A percentile compares a stretch with the other conserved stretches of the same genome.
phyloP scores from a whole-genome alignment of 2,113 vertebrate species.

The cattle (Bos taurus) region ARS-UCD2.0 NC_037332.1:114728001-114728500 shows the following conservation, averaged over 20 bases:
- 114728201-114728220: fast-evolving
- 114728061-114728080: neutral
- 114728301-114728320: fast-evolving
- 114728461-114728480: neutral
- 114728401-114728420: neutral
- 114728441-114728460: fast-evolving
- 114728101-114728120: neutral
- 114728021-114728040: neutral
- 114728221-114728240: fast-evolving
- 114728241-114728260: fast-evolving
- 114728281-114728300: neutral
- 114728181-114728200: neutral
- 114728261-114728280: fast-evolving
- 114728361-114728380: fast-evolving
- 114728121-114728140: fast-evolving
- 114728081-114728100: fast-evolving
- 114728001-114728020: neutral
- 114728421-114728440: neutral
- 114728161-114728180: fast-evolving
- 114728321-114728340: fast-evolving
- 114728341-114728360: fast-evolving
- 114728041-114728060: neutral
- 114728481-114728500: fast-evolving
- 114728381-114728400: fast-evolving
- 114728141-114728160: no score